Evolutionary conservation across 1,140 invertebrate genomes (phyloP).

Genomic region (Latrodectus geometricus): DNA sequence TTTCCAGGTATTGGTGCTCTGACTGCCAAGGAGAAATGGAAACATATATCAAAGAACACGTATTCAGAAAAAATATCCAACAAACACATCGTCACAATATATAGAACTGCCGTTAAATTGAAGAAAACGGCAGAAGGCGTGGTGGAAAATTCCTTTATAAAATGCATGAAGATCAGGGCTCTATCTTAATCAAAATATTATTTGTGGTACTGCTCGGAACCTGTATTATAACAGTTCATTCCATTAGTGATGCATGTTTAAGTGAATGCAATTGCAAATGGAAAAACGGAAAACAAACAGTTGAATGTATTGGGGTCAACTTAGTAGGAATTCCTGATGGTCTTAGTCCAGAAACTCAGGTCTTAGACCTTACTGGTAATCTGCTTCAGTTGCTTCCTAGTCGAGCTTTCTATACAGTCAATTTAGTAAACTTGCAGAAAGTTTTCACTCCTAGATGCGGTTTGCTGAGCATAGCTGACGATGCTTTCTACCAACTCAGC

Average conservation of each 20-base stretch:
- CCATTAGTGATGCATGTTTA: constrained; percentile 74
- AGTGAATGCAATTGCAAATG: constrained; percentile 85
- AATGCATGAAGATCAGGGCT: constrained; percentile 38
- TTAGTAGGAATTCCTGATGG: constrained; percentile 84
- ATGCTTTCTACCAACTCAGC: constrained; percentile 64
- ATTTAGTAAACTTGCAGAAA: constrained; percentile 86
- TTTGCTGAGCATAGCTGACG: constrained; percentile 84
- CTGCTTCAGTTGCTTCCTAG: constrained; percentile 83
- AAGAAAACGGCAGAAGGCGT: constrained; percentile 1
- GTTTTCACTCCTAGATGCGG: constrained; percentile 84
- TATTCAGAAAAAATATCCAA: too few species aligned
- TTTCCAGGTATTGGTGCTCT: too few species aligned
- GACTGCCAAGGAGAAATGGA: too few species aligned
- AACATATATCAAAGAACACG: too few species aligned
- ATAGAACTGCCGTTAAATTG: not conserved
- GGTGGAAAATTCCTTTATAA: constrained; percentile 7
- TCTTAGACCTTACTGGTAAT: constrained; percentile 88
- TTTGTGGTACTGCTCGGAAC: not conserved
- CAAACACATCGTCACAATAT: too few species aligned
- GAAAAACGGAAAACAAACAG: constrained; percentile 91
- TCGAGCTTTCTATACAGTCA: constrained; percentile 82
- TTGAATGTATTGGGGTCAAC: constrained; percentile 84
- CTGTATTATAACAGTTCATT: constrained; percentile 15
- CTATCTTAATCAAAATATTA: constrained; percentile 24
- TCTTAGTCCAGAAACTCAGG: constrained; percentile 88